Evolutionary conservation across 2,888 invertebrate genomes (phyloP).

Genomic region (Monopis laevigella): DNA sequence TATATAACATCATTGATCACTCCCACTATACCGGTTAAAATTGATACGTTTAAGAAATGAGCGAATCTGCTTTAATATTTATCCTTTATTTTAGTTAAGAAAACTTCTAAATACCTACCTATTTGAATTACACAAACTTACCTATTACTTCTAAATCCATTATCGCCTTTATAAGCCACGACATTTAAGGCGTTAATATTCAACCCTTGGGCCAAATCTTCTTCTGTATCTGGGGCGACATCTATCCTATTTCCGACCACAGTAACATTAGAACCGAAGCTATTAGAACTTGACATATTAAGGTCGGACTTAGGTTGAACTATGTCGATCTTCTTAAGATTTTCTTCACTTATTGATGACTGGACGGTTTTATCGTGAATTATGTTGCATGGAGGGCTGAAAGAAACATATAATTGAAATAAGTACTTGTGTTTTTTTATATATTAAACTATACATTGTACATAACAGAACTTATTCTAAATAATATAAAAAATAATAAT

Average conservation of each 20-base stretch:
- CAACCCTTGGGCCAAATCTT: slow-evolving; percentile 23
- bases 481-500: too few species aligned
- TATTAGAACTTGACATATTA: slow-evolving; percentile 63
- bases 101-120: too few species aligned
- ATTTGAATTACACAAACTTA: too few species aligned
- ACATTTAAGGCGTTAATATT: slow-evolving; percentile 62
- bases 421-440: too few species aligned
- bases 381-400: slow-evolving; percentile 37
- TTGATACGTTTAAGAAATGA: too few species aligned
- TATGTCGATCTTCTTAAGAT: slow-evolving; percentile 34
- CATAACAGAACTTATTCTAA: too few species aligned
- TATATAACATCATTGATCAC: too few species aligned
- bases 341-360: slow-evolving; percentile 46
- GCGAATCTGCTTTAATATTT: too few species aligned
- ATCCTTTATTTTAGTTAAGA: too few species aligned
- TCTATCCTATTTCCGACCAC: slow-evolving; percentile 90
- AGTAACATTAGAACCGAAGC: slow-evolving; percentile 84
- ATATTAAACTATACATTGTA: too few species aligned
- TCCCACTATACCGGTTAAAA: too few species aligned
- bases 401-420: too few species aligned
- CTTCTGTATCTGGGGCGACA: slow-evolving; percentile 57
- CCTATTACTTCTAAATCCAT: slow-evolving; percentile 52
- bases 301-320: slow-evolving; percentile 28
- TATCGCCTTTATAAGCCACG: slow-evolving; percentile 73
- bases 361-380: slow-evolving; percentile 41